Percentiles rank a stretch among this genome's conserved stretches.
phyloP scores from a whole-genome alignment of 2,113 vertebrate genomes.

The Zosterops lateralis region DNA sequence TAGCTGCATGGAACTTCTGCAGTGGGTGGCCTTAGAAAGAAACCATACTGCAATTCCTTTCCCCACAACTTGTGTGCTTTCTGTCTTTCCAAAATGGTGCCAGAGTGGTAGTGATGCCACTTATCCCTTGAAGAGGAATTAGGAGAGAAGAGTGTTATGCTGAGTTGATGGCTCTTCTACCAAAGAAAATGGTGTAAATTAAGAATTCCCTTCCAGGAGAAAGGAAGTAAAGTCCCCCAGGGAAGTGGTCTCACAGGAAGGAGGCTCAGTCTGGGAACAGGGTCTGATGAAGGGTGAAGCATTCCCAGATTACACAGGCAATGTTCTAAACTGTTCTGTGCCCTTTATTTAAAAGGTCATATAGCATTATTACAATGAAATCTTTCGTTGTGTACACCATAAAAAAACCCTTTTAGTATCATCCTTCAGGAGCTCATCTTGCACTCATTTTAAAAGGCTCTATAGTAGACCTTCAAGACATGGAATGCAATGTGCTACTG shows the following conservation, averaged over 20 bases:
- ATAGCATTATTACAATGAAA: not conserved
- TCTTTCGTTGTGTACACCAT: not conserved
- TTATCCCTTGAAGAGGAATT: not conserved
- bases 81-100: not conserved
- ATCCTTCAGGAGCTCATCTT: not conserved
- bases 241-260: not conserved
- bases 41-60: not conserved
- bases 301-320: not conserved
- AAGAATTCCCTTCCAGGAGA: not conserved
- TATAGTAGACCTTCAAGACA: not conserved
- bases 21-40: not conserved
- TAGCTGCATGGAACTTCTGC: not conserved
- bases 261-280: not conserved
- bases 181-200: not conserved
- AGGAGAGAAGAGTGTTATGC: not conserved
- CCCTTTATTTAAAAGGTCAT: not conserved
- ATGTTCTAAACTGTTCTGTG: not conserved
- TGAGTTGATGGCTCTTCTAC: not conserved
- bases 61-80: not conserved
- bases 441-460: not conserved
- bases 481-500: not conserved
- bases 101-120: not conserved
- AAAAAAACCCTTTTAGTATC: not conserved
- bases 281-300: not conserved
- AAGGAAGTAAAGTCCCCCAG: not conserved